Base-by-base conservation (phyloP, 2,113 vertebrate genomes). In the Ahaetulla prasina region DNA sequence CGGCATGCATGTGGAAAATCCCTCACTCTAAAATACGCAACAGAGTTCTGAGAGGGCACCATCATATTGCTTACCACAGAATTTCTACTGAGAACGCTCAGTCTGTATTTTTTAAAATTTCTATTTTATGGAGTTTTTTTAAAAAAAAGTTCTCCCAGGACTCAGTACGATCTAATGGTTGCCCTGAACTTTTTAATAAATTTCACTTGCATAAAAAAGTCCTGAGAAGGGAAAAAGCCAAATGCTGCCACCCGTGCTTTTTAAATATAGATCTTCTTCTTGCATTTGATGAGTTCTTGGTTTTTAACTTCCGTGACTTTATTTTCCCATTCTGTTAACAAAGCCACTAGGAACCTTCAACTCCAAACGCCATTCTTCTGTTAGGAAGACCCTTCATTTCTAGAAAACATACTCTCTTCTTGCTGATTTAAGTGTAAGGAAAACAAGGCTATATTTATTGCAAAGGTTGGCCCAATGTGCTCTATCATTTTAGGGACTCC, bases 401-500 rank as follows among this genome's bases (percentile, higher is more conserved):
- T n/a, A 85, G 60, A 89, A 55, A 55, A 84, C 43, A 23, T n/a
- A 1, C 43, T 16, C 43, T 49, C 68, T 47, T 55, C 91, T 92
- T 30, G 53, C 88, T 85, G 39, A 92, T 89, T 89, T 86, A 47
- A 50, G 88, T 12, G 55, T 52, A 35, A 47, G 35, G 52, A 45
- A 22, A 52, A 86, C 53, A 52, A 86, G 1, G 25, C 11, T 47
- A 49, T 39, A 85, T 25, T 39, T 23, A 14, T 52, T 85, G 74
- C 20, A 85, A 89, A 50, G 53, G 18, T 27, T 88, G 47, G 14
- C 45, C 57, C 9, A 22, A 85, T 47, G 12, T 35, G 27, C 8
- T n/a, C 10, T 95, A 55, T 90, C 85, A 84, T 89, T 89, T 86
- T 49, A 85, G 85, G 87, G 53, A 39, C 91, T 49, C 18, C 53